Evolutionary conservation across 2,888 invertebrate species (phyloP).

Genomic region (Panzeria rudis): DNA sequence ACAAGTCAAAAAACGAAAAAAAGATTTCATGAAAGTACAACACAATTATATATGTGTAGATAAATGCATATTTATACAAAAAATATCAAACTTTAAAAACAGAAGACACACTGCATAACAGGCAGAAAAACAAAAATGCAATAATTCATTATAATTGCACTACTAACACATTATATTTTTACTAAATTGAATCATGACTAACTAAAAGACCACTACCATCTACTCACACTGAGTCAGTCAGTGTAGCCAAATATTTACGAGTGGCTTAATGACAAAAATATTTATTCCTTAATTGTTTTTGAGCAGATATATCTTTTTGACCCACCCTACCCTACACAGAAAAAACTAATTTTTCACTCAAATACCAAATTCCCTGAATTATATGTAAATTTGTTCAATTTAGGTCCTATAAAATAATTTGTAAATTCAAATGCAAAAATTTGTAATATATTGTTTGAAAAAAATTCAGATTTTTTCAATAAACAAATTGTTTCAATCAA

Average conservation of each 20-base stretch:
- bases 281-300: slow-evolving; percentile 11
- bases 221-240: neutral
- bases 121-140: slow-evolving; percentile 62
- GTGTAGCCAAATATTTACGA: neutral
- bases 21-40: slow-evolving; percentile 47
- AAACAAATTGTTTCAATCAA: too few species aligned
- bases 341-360: too few species aligned
- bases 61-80: slow-evolving; percentile 46
- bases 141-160: slow-evolving; percentile 82
- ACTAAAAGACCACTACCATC: slow-evolving; percentile 12
- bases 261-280: slow-evolving; percentile 19
- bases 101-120: slow-evolving; percentile 32
- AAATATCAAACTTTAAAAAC: slow-evolving; percentile 28
- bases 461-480: too few species aligned
- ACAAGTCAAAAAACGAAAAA: slow-evolving; percentile 34
- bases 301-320: neutral
- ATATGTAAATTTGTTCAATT: too few species aligned
- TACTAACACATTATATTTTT: slow-evolving; percentile 60
- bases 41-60: slow-evolving; percentile 47
- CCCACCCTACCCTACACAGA: neutral
- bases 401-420: too few species aligned
- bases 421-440: too few species aligned
- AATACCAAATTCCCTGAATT: too few species aligned
- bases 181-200: slow-evolving; percentile 10
- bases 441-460: too few species aligned